phyloP scores from a whole-genome alignment of 2,113 vertebrate species.

The Nettapus auritus region DNA sequence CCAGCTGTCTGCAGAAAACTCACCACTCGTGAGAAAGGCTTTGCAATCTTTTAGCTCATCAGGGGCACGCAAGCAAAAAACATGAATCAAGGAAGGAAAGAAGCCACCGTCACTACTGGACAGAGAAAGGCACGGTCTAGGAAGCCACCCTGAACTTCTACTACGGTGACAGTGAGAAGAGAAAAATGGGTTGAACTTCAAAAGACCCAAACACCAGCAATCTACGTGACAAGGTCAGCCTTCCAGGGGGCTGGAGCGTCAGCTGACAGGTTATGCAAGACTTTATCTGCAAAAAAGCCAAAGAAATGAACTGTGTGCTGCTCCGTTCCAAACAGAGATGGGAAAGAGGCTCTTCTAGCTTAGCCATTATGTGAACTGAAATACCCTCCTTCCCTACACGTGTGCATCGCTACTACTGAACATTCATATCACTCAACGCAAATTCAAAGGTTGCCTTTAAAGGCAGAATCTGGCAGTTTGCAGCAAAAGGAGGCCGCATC shows the following conservation, averaged over 20 bases:
- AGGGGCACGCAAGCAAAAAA: neutral
- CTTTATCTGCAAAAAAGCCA: conserved; percentile 1
- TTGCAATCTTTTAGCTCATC: neutral
- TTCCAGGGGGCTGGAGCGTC: neutral
- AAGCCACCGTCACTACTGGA: neutral
- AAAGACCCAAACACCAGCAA: neutral
- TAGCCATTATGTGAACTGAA: neutral
- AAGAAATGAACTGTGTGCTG: neutral
- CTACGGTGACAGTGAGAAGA: neutral
- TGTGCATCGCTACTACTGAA: neutral
- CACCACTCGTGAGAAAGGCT: neutral
- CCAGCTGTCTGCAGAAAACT: neutral
- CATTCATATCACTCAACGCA: neutral
- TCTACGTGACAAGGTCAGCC: neutral
- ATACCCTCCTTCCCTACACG: neutral
- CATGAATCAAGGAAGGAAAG: neutral
- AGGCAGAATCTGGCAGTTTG: neutral
- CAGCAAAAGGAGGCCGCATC: neutral
- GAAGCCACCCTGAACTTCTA: neutral
- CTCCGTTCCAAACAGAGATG: conserved; percentile 11
- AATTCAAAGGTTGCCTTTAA: neutral
- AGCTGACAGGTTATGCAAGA: conserved; percentile 54
- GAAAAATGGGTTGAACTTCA: neutral
- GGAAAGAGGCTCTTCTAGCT: neutral
- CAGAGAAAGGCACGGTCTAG: neutral